Evolutionary conservation across 2,888 invertebrate genomes (phyloP).

Genomic region (Tipula helvola): DNA sequence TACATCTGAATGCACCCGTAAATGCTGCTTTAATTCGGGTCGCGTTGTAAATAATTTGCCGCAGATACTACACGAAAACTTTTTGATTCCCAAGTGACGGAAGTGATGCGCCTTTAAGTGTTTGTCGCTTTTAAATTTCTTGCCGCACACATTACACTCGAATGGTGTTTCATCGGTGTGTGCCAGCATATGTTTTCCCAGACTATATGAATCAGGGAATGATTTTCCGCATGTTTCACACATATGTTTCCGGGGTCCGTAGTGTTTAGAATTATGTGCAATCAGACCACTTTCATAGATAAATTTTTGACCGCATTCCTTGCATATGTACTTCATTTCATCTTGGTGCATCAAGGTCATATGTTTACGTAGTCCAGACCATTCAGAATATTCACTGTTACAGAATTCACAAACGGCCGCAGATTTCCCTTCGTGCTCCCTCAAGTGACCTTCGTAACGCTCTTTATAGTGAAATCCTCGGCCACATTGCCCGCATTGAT

Average conservation of each 20-base stretch:
- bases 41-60: background rate
- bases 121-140: background rate
- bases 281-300: slow-evolving; percentile 6
- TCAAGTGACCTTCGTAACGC: slow-evolving; percentile 6
- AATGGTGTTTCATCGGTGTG: background rate
- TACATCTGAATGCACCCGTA: background rate
- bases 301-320: background rate
- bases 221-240: background rate
- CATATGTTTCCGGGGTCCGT: background rate
- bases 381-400: background rate
- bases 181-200: background rate
- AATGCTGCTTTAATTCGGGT: background rate
- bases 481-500: background rate
- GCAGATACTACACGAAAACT: background rate
- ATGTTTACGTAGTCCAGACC: background rate
- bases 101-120: background rate
- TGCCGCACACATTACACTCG: background rate
- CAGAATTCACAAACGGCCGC: slow-evolving; percentile 10
- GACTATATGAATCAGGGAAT: background rate
- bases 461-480: slow-evolving; percentile 1
- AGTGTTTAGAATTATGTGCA: background rate
- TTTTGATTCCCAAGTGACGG: background rate
- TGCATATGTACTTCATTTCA: slow-evolving; percentile 4
- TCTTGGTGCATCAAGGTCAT: background rate
- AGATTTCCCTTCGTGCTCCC: slow-evolving; percentile 7